Conservation (phyloP, 2,888 invertebrate species). For the Malacosoma neustria region DNA sequence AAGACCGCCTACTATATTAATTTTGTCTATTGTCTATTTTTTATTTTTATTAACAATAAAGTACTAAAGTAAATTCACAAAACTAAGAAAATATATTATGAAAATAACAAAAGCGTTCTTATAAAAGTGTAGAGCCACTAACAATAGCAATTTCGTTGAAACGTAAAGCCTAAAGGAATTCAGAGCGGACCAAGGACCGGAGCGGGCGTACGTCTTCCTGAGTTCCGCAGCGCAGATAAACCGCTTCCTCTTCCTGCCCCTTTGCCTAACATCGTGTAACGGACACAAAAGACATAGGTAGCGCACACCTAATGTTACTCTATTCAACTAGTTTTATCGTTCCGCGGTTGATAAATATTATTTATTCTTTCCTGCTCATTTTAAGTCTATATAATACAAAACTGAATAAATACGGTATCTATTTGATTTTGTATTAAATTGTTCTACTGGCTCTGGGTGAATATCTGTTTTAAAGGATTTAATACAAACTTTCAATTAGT, state of each 20-base stretch:
- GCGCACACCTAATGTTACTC: constrained; percentile 38
- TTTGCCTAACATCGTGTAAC: constrained; percentile 65
- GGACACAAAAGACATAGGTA: constrained; percentile 57
- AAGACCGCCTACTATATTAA: no score
- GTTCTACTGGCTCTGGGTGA: no score
- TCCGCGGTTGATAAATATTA: constrained; percentile 6
- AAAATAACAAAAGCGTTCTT: not conserved
- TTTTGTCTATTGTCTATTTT: no score
- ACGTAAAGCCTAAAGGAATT: constrained; percentile 60
- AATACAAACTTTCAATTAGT: no score
- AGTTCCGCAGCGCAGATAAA: constrained; percentile 69
- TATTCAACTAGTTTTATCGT: constrained; percentile 31
- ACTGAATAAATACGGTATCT: no score
- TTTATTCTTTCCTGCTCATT: not conserved
- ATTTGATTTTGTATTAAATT: no score
- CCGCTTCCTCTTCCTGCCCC: constrained; percentile 70
- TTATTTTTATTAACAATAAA: no score
- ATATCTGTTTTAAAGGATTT: no score
- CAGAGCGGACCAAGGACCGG: constrained; percentile 34
- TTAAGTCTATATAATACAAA: not conserved
- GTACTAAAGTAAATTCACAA: no score
- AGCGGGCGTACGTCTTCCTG: constrained; percentile 62
- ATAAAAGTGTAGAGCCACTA: constrained; percentile 3
- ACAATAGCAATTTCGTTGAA: constrained; percentile 45
- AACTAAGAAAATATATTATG: not conserved